A percentile compares a stretch with the other conserved stretches of the same genome.
Evolutionary conservation across 2,797 vertebrate genomes (phyloP).

Genomic region (Hirundo rustica): DNA sequence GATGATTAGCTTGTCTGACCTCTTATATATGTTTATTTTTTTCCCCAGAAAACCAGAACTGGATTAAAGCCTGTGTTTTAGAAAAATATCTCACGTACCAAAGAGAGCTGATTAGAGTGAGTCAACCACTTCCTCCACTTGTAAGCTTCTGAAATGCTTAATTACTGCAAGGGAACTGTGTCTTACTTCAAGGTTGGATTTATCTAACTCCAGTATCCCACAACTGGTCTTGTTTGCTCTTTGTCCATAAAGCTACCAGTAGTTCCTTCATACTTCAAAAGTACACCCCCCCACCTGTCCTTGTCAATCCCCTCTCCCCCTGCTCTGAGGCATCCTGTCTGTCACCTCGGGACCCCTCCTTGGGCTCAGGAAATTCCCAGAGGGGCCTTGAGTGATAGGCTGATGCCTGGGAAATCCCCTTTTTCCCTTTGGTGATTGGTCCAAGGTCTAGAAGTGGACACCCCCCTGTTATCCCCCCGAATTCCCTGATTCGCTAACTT

Average conservation of each 20-base stretch:
- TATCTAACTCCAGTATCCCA: background rate
- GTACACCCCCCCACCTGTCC: no score
- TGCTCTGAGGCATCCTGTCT: no score
- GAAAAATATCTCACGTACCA: conserved; percentile 4
- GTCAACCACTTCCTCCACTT: background rate
- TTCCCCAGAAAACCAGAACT: background rate
- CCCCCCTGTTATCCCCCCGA: no score
- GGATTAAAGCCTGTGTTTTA: background rate
- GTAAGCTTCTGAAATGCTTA: background rate
- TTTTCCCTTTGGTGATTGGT: no score
- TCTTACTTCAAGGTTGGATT: background rate
- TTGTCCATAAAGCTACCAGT: background rate
- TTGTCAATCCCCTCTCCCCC: no score
- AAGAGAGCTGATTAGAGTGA: conserved; percentile 4
- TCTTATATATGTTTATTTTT: background rate
- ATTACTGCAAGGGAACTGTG: background rate
- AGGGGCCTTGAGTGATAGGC: no score
- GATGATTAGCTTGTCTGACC: background rate
- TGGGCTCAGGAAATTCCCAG: no score
- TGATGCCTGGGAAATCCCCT: no score
- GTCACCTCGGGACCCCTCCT: no score
- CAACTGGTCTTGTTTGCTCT: background rate
- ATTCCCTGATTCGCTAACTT: no score
- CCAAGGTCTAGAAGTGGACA: no score
- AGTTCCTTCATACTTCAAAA: no score